Percentiles rank a stretch among this genome's conserved stretches.
Evolutionary conservation across 1,140 invertebrate species (phyloP).

Genomic region (Caenorhabditis inopinata): DNA sequence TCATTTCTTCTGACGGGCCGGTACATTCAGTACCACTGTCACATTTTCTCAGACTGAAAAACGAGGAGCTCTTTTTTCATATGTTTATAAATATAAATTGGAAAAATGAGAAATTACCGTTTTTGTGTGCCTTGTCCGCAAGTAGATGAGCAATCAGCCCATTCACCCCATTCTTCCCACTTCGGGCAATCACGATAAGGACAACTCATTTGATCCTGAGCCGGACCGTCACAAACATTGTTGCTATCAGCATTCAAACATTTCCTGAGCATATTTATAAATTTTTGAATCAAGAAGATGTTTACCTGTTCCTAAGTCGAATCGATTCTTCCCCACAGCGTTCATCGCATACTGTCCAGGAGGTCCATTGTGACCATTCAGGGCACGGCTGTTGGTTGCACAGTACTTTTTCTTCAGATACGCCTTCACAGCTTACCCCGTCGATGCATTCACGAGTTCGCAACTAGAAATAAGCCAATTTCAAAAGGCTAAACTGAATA

Average conservation of each 20-base stretch:
- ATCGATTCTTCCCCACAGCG: conserved; percentile 46
- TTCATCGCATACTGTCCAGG: conserved; percentile 41
- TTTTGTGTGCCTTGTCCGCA: conserved; percentile 49
- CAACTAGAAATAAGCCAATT: conserved; percentile 71
- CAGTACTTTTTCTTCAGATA: conserved; percentile 39
- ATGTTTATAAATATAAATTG: background rate
- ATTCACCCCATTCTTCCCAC: conserved; percentile 49
- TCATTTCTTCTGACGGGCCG: conserved; percentile 39
- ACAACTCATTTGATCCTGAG: conserved; percentile 48
- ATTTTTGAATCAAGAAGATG: background rate
- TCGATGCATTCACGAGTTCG: conserved; percentile 70
- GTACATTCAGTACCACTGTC: conserved; percentile 32
- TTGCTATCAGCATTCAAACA: background rate
- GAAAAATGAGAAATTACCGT: background rate
- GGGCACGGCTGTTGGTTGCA: conserved; percentile 49
- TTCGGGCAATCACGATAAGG: conserved; percentile 29
- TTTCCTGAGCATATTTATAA: background rate
- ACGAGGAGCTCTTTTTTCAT: no score
- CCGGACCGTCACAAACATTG: conserved; percentile 41
- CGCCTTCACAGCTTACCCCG: conserved; percentile 26
- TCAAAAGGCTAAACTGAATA: no score
- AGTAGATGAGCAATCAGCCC: conserved; percentile 38
- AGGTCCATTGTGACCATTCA: conserved; percentile 46
- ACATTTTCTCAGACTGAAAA: conserved; percentile 45
- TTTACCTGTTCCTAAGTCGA: conserved; percentile 47